Conservation (phyloP, 2,797 vertebrate species). For the Sciaenops ocellatus region DNA sequence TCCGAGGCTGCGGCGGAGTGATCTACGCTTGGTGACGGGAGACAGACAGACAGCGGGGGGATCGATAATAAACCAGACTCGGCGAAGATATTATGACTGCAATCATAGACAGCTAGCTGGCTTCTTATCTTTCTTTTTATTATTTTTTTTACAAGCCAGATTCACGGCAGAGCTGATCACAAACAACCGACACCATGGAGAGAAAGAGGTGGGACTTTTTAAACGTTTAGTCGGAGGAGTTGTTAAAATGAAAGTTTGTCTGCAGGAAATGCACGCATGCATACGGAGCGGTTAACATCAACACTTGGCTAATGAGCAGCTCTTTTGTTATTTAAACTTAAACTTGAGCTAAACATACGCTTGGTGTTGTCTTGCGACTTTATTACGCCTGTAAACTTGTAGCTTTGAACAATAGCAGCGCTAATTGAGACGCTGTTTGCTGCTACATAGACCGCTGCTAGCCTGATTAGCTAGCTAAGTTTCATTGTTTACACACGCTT, state of each 20-base stretch:
- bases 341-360: fast-evolving
- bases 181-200: constrained; percentile 87
- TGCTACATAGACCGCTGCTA: constrained; percentile 62
- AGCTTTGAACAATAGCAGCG: not conserved
- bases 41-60: constrained; percentile 56
- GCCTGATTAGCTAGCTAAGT: constrained; percentile 83
- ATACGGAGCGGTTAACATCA: constrained; percentile 41
- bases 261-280: constrained; percentile 80
- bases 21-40: constrained; percentile 65
- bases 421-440: not conserved
- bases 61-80: constrained; percentile 69
- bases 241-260: constrained; percentile 88
- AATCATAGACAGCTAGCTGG: constrained; percentile 37
- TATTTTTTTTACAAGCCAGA: not conserved
- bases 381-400: not conserved
- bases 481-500: constrained; percentile 84
- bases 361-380: fast-evolving
- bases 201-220: constrained; percentile 92
- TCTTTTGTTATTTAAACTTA: not conserved
- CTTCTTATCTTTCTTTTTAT: not conserved
- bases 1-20: constrained; percentile 69
- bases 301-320: constrained; percentile 22
- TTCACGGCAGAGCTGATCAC: not conserved
- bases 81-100: constrained; percentile 60
- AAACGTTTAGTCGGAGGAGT: constrained; percentile 79